Evolutionary conservation across 2,797 vertebrate genomes (phyloP).

Genomic region (Centroberyx gerrardi): DNA sequence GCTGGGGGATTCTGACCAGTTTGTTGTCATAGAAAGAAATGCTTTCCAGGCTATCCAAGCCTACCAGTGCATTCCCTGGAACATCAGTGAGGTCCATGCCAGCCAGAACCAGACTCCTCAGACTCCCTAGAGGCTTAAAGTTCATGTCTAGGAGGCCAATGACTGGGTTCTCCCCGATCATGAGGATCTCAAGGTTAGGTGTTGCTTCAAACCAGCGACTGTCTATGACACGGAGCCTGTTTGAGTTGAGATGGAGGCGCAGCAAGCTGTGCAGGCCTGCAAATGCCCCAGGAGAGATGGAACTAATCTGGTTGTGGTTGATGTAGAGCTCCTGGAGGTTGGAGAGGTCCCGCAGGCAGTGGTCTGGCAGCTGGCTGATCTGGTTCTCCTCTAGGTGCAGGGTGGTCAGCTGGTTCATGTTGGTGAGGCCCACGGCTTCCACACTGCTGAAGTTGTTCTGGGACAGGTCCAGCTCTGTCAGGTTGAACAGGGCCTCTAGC

Average conservation of each 20-base stretch:
- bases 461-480: constrained; percentile 97
- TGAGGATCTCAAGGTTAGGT: constrained; percentile 97
- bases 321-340: constrained; percentile 98
- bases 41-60: constrained; percentile 96
- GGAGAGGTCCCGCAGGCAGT: constrained; percentile 93
- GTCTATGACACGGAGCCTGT: constrained; percentile 94
- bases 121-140: constrained; percentile 92
- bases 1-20: constrained; percentile 92
- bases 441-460: constrained; percentile 98
- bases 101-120: constrained; percentile 96
- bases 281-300: constrained; percentile 93
- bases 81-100: constrained; percentile 98
- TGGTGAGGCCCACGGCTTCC: constrained; percentile 91
- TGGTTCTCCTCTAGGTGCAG: constrained; percentile 98
- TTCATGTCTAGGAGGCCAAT: constrained; percentile 97
- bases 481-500: constrained; percentile 92
- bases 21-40: constrained; percentile 99
- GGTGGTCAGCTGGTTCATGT: constrained; percentile 95
- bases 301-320: constrained; percentile 97
- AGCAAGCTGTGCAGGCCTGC: constrained; percentile 92
- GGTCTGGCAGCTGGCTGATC: constrained; percentile 92
- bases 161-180: constrained; percentile 99
- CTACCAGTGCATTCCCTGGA: constrained; percentile 95
- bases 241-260: constrained; percentile 97
- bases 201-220: constrained; percentile 97